Base-by-base conservation (phyloP, 2,113 vertebrate genomes). In the Myanophis thanlyinensis region DNA sequence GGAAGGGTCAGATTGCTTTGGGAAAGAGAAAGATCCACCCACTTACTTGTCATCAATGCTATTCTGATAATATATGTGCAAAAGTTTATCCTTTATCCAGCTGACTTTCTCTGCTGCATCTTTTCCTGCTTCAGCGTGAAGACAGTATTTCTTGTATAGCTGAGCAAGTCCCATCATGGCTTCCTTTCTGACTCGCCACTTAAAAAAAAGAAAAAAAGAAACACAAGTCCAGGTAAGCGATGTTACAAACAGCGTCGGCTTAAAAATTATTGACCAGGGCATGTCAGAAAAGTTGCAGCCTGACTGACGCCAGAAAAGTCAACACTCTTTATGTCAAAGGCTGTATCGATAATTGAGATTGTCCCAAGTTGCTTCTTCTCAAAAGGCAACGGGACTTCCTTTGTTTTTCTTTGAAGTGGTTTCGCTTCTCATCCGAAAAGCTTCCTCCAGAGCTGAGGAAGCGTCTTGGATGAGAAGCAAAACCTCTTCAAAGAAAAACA, bases 11-110 rank as follows among this genome's bases (percentile, higher is more conserved):
- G 73, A 22, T 2, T 44, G 92, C 23, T 56, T 89, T 30, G 95
- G n/a, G 89, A 93, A 89, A 87, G 44, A 47, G n/a, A 20, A 56
- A 96, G 56, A 89, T 95, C 35, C 18, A 44, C 10, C 91, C 84
- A 98, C 98, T 98, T 93, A 99, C 99, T 99, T 99, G 98, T 99
- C 99, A 96, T 99, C 99, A 25, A 99, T 99, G 98, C 99, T 99
- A 97, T 99, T 99, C 97, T 99, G 99, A 97, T 99, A 99, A 97
- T 99, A 99, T 98, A 99, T 99, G 97, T 99, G 99, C 95, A 99
- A 96, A 96, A 99, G 98, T 97, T 99, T 99, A 97, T 99, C 99
- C 97, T 99, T 99, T 98, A 99, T 99, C 99, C 99, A 99, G 98
- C 98, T 99, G 97, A 99, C 99, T 98, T 99, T 99, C 97, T 98